Conservation (phyloP, 2,797 vertebrate genomes). For the Morus bassanus region DNA sequence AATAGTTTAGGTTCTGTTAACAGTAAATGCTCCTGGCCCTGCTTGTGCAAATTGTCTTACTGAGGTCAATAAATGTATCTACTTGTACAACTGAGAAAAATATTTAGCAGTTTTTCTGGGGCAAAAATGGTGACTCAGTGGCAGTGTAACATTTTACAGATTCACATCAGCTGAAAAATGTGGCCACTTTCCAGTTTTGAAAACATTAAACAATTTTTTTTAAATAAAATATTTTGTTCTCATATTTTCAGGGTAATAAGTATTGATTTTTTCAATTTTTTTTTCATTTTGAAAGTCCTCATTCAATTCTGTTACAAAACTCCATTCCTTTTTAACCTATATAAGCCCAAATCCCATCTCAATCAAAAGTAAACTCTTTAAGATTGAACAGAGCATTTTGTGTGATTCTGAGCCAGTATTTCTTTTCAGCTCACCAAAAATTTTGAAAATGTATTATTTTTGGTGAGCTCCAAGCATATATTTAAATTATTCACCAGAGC, state of each 20-base stretch:
- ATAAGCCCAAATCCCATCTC: not conserved
- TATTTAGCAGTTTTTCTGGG: not conserved
- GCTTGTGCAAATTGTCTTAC: not conserved
- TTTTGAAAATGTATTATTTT: slow-evolving; percentile 31
- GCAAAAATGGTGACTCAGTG: not conserved
- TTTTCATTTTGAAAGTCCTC: not conserved
- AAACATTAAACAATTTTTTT: not conserved
- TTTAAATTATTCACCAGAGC: slow-evolving; percentile 56
- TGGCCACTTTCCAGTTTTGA: not conserved
- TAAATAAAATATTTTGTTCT: not conserved
- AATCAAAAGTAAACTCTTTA: not conserved
- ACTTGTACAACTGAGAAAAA: not conserved
- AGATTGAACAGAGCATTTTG: not conserved
- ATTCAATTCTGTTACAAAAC: not conserved
- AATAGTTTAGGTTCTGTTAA: not conserved
- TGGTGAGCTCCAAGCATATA: not conserved
- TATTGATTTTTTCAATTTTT: not conserved
- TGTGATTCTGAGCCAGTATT: not conserved
- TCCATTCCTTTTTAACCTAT: not conserved
- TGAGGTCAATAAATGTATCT: not conserved
- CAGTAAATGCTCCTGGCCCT: not conserved
- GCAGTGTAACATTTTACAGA: not conserved
- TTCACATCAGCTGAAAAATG: not conserved
- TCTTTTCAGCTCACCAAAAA: slow-evolving; percentile 34
- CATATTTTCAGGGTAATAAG: not conserved